Conservation (phyloP, 2,888 invertebrate species). For the Cosmia trapezina region DNA sequence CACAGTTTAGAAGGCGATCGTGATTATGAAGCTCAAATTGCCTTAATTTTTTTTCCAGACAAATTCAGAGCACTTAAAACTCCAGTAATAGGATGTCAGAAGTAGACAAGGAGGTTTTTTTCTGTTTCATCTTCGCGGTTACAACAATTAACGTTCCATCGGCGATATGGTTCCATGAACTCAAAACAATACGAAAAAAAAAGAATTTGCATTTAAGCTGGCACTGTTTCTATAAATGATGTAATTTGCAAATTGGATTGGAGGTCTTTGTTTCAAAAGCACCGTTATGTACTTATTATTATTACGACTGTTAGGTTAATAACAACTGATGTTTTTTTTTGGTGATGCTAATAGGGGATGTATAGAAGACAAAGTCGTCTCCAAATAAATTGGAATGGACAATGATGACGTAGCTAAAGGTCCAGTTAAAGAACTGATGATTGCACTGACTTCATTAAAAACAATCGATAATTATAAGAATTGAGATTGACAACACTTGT, state of each 20-base stretch:
- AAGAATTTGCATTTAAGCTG: slow-evolving; percentile 43
- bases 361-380: neutral
- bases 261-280: slow-evolving; percentile 52
- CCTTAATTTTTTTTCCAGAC: neutral
- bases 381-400: neutral
- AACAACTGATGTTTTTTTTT: neutral
- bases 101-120: slow-evolving; percentile 47
- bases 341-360: neutral
- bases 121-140: slow-evolving; percentile 38
- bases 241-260: slow-evolving; percentile 59
- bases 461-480: neutral
- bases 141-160: slow-evolving; percentile 58
- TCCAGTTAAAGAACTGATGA: neutral
- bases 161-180: slow-evolving; percentile 63
- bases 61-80: slow-evolving; percentile 37
- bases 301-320: neutral
- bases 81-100: slow-evolving; percentile 35
- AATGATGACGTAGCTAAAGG: neutral
- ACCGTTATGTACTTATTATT: slow-evolving; percentile 58
- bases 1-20: neutral
- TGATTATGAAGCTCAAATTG: slow-evolving; percentile 7
- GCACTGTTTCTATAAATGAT: slow-evolving; percentile 53
- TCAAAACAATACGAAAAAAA: slow-evolving; percentile 44
- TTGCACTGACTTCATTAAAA: neutral
- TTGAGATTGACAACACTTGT: slow-evolving; percentile 6